Evolutionary conservation across 2,888 invertebrate species (phyloP), one percentile per base, ranked within the genome.

Genomic region (Eilema depressum): DNA sequence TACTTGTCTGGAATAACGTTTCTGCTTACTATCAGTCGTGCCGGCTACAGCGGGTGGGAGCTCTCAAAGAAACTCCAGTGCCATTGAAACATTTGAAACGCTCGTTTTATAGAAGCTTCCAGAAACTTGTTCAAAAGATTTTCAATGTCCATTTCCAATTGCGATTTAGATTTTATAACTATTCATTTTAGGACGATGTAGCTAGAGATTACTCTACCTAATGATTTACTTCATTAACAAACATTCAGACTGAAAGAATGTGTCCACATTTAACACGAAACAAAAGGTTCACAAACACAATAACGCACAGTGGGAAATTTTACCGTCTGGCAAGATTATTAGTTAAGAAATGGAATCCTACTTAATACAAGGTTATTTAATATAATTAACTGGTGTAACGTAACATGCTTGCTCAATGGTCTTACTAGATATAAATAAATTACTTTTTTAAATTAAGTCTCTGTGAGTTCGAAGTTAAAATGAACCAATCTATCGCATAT

Each of bases 61-160:
- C 70, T 60, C 67, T 70, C 70, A 30, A 75, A 71, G 69, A 11
- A 66, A 67, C 20, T 69, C 69, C 28, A 74, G 79, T 74, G 57
- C 68, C 70, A 70, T 78, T 76, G 79, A 79, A 76, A 79, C 66
- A 68, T 72, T 78, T 76, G 79, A 79, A 76, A 79, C 66, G 69
- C 74, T 79, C 76, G 70, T 73, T 79, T 47, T n/a, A 76, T 57
- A 73, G 23, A 63, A 63, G 26, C 26, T 61, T n/a, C 20, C 8
- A 37, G 53, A 47, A 30, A 7, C 20, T 3, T 64, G 20, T 25
- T 28, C 47, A 28, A 47, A n/a, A n/a, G 28, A 37, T 59, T 37
- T 25, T 62, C 66, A 63, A 28, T 77, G 63, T 72, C 65, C 70
- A 72, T 12, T 63, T 74, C 59, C 47, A 70, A 79, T 69, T 70